phyloP scores from a whole-genome alignment of 1,140 invertebrate species.

The Drosophila jambulina region DNA sequence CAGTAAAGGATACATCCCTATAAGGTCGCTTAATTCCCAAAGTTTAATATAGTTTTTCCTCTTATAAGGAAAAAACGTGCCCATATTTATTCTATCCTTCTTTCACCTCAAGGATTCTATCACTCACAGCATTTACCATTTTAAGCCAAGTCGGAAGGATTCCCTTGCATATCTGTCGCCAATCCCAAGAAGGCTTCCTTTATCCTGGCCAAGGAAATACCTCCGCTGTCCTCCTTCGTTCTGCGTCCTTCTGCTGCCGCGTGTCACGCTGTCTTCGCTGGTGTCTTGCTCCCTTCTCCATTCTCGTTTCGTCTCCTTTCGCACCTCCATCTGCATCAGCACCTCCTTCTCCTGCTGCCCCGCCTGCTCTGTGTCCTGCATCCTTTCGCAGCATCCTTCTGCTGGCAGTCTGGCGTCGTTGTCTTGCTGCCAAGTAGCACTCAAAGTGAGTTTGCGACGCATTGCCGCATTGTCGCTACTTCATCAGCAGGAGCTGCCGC shows the following conservation, averaged over 20 bases:
- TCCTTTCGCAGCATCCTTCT: slow-evolving; percentile 14
- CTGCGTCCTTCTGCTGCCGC: slow-evolving; percentile 20
- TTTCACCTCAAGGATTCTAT: neutral
- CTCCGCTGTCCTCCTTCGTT: slow-evolving; percentile 13
- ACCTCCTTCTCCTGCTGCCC: slow-evolving; percentile 2
- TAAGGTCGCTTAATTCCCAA: neutral
- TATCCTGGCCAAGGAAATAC: slow-evolving; percentile 27
- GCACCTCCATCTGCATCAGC: slow-evolving; percentile 41
- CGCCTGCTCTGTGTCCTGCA: slow-evolving; percentile 3
- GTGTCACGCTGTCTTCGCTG: slow-evolving; percentile 55
- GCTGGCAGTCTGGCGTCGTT: slow-evolving; percentile 49
- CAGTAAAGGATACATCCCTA: neutral
- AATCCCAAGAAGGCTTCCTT: slow-evolving; percentile 32
- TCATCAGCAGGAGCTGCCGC: slow-evolving; percentile 67
- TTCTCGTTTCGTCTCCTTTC: slow-evolving; percentile 14
- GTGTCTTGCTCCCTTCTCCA: slow-evolving; percentile 11
- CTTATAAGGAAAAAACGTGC: neutral
- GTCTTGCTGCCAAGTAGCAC: slow-evolving; percentile 75
- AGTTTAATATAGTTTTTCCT: neutral
- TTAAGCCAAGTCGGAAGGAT: slow-evolving; percentile 25
- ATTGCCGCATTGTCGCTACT: slow-evolving; percentile 83
- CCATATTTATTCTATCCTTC: neutral
- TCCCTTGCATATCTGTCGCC: slow-evolving; percentile 31
- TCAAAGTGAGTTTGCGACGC: slow-evolving; percentile 81
- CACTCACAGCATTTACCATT: neutral